Conservation (phyloP, 2,888 invertebrate species). For the Germaria angustata region DNA sequence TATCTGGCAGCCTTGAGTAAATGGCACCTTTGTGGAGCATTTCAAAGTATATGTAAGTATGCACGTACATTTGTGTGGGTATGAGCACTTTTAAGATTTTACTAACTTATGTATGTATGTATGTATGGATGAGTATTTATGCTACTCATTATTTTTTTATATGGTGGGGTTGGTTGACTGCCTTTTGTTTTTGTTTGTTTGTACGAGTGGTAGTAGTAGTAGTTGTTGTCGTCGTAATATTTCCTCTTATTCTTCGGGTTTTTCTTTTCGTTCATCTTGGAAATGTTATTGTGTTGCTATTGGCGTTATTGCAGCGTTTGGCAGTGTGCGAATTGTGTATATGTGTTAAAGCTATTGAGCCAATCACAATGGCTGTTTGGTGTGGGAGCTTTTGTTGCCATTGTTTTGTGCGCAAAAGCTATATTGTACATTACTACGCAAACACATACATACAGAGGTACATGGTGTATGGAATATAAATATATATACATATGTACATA, state of each 20-base stretch:
- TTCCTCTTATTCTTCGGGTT: conserved; percentile 24
- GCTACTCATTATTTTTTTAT: conserved; percentile 12
- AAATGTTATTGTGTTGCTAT: conserved; percentile 63
- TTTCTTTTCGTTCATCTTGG: conserved; percentile 54
- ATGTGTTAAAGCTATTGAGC: conserved; percentile 73
- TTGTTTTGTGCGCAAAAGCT: conserved; percentile 73
- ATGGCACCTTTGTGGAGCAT: background rate
- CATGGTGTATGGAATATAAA: no score
- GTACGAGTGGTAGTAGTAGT: conserved; percentile 9
- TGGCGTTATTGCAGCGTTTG: conserved; percentile 67
- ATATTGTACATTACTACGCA: conserved; percentile 56
- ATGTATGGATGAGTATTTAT: no score
- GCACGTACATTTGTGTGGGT: background rate
- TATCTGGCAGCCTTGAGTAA: conserved; percentile 2
- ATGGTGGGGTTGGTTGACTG: conserved; percentile 33
- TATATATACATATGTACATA: background rate
- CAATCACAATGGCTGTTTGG: conserved; percentile 79
- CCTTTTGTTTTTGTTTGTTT: conserved; percentile 54
- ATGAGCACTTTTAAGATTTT: conserved; percentile 23
- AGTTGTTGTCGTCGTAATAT: conserved; percentile 33
- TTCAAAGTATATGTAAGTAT: no score
- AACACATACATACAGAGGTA: background rate
- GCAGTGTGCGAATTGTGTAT: conserved; percentile 61
- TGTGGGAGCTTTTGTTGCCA: conserved; percentile 77
- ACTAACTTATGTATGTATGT: conserved; percentile 1